Base-by-base conservation (phyloP, 2,113 vertebrate species). In the Rostratula benghalensis region DNA sequence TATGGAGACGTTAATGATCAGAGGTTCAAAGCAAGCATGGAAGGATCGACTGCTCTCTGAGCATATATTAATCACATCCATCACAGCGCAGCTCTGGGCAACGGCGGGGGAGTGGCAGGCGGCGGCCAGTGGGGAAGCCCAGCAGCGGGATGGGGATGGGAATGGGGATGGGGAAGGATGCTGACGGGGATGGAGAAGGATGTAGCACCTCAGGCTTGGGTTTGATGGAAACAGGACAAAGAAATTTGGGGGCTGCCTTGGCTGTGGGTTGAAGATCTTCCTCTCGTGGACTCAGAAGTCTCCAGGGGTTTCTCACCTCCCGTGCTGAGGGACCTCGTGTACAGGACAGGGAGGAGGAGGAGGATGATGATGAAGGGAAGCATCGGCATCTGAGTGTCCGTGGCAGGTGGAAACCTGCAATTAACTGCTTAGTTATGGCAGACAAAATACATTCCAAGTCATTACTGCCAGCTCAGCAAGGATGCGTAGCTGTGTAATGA, bases 1-100 rank as follows among this genome's bases (percentile, higher is more conserved):
- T 87, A 86, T 94, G 95, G 96, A 96, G 92, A 48, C 89, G 45
- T 82, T 73, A 96, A 89, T 87, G 96, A 93, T 94, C 65, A 31
- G 86, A 82, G 83, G 89, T 94, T 97, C 90, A 85, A 89, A 95
- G 94, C 48, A 82, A 89, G 95, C 94, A 87, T 6, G 13, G 92
- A 41, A 82, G 95, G 94, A 92, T 84, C 65, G 28, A 70, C 87
- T 54, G 89, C 91, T 94, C 91, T 79, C 95, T 0, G 0, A 84
- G 94, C 92, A 65, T 25, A 79, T 89, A 91, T 94, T 91, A 91
- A 89, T 92, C 94, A 84, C 96, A 94, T 95, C 91, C 95, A 94
- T 96, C 96, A 94, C 3, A 1, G 73, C 10, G 2, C 1, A 0
- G 70, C 87, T 83, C 91, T 21, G 85, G 85, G 74, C 65, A 37